Base-by-base conservation (phyloP, 2,113 vertebrate species). In the Thunnus maccoyii region DNA sequence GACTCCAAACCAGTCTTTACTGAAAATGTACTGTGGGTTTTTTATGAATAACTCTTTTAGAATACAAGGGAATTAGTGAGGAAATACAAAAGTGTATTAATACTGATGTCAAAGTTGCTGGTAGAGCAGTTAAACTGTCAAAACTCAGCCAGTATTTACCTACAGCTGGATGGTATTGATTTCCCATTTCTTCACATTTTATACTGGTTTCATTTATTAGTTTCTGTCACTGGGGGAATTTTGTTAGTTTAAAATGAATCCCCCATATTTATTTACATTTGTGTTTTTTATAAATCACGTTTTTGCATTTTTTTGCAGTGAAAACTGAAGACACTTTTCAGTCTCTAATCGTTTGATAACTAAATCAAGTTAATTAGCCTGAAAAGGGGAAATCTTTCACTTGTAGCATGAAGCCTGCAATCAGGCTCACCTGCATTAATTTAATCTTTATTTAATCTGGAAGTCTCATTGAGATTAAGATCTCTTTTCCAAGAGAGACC, bases 71-170 rank as follows among this genome's bases (percentile, higher is more conserved):
- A 25, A n/a, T 18, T 8, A 57, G 30, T 30, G 6, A 5, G 3
- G 1, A 22, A 6, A 55, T 3, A 30, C 3, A 22, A 3, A 41
- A 3, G 15, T 61, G 9, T 46, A n/a, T 2, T 22, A 18, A 56
- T 5, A 3, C 13, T 4, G 1, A 15, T 48, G 17, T 13, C 4
- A 30, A 12, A 52, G 2, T 71, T 41, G 11, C 1, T 9, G 11
- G 2, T 27, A 46, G 54, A 52, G 48, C 22, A 41, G 47, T 44
- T 10, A 27, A 80, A 70, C 12, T 84, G 70, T 56, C 60, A 71
- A 46, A 72, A 7, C 32, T 3, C n/a, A n/a, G 4, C 3, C 3
- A 30, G 55, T 3, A 1, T 14, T 14, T 61, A 46, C 67, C 68
- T 67, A 54, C 2, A 10, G 47, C 10, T 77, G 41, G 15, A 9